Evolutionary conservation across 1,140 invertebrate genomes (phyloP).

Genomic region (Helicorthomorpha holstii): DNA sequence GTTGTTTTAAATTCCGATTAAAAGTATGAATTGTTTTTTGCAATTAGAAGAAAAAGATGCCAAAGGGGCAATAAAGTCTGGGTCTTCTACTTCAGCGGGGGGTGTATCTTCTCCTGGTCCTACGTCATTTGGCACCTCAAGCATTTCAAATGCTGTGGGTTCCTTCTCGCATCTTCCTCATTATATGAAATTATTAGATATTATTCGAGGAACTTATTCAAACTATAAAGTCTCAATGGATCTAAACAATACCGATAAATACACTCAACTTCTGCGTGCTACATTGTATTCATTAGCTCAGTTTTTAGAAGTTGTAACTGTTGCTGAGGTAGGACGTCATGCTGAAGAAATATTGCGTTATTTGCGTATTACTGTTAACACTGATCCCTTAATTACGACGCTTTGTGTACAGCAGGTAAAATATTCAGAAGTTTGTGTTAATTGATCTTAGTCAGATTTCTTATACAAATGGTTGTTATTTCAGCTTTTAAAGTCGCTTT

Average conservation of each 20-base stretch:
- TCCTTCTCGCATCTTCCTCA: conserved; percentile 47
- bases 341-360: conserved; percentile 66
- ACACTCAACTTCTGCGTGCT: conserved; percentile 46
- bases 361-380: conserved; percentile 46
- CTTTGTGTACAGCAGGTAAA: conserved; percentile 53
- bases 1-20: too few relatives aligned
- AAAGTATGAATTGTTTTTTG: too few relatives aligned
- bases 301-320: conserved; percentile 53
- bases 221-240: conserved; percentile 69
- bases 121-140: not conserved
- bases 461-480: conserved; percentile 10
- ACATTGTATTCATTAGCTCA: conserved; percentile 47
- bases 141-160: conserved; percentile 29
- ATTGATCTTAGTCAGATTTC: not conserved
- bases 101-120: not conserved
- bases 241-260: conserved; percentile 48
- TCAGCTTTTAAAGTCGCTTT: conserved; percentile 60
- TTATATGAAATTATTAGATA: conserved; percentile 59
- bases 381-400: conserved; percentile 51
- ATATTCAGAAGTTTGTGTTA: conserved; percentile 2
- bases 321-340: conserved; percentile 50
- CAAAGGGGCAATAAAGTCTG: not conserved
- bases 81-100: not conserved
- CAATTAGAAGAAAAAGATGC: conserved; percentile 4
- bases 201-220: conserved; percentile 49